A percentile compares a stretch with the other conserved stretches of the same genome.
These are phyloP conservation scores for Periplaneta americana DNA, from an alignment of 1,140 invertebrate species.

Conservation along the genomic window DNA sequence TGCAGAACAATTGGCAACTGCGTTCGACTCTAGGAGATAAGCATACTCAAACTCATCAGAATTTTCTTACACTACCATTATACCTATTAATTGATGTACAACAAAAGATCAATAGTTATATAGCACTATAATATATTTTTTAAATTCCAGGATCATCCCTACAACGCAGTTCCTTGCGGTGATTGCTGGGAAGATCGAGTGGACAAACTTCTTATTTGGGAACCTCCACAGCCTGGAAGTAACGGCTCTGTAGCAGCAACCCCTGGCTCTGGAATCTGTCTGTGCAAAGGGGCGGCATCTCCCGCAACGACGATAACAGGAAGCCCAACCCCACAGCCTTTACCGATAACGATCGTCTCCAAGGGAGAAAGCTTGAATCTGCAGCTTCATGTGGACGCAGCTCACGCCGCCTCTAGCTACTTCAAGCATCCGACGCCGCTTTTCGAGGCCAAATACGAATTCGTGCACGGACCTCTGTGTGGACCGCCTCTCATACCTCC, in stretches of 20 bases:
- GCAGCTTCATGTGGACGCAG: constrained; percentile 72
- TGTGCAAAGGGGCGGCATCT: constrained; percentile 23
- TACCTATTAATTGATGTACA: too few species aligned
- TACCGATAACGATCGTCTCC: constrained; percentile 22
- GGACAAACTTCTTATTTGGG: constrained; percentile 50
- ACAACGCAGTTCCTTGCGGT: constrained; percentile 70
- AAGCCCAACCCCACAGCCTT: not conserved
- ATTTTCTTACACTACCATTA: too few species aligned
- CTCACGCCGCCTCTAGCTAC: constrained; percentile 75
- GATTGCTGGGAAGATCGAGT: constrained; percentile 81
- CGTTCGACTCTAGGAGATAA: too few species aligned
- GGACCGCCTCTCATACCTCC: constrained; percentile 72
- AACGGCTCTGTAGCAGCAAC: constrained; percentile 32
- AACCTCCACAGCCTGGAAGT: constrained; percentile 37
- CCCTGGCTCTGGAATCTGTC: constrained; percentile 22
- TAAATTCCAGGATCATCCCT: constrained; percentile 59
- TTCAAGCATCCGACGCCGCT: constrained; percentile 77
- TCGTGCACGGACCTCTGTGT: constrained; percentile 81
- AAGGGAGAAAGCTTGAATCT: constrained; percentile 61
- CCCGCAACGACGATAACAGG: not conserved
- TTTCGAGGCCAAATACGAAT: constrained; percentile 80
- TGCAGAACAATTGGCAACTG: too few species aligned
- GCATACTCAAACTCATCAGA: too few species aligned
- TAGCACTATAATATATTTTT: too few species aligned
- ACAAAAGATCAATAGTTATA: too few species aligned